Conservation (phyloP, 2,888 invertebrate genomes). For the Ochropacha duplaris region DNA sequence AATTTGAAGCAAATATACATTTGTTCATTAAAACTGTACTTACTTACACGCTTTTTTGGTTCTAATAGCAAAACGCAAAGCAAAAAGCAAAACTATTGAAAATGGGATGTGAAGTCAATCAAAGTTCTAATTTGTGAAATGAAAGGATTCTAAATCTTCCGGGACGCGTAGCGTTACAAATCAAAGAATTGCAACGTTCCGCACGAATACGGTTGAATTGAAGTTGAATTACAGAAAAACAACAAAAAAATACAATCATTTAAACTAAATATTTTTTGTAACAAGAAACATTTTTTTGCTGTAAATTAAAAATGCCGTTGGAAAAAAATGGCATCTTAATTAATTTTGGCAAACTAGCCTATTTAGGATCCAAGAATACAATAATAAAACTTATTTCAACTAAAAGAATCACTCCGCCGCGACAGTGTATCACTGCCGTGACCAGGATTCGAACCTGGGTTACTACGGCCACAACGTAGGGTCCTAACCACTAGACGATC, state of each 20-base stretch:
- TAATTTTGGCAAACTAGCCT: neutral
- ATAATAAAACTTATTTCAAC: neutral
- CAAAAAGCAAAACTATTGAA: neutral
- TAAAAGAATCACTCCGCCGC: slow-evolving; percentile 31
- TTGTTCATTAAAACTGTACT: neutral
- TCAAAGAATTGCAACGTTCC: slow-evolving; percentile 19
- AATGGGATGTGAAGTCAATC: neutral
- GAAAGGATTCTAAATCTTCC: slow-evolving; percentile 18
- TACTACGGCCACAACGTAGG: slow-evolving; percentile 89
- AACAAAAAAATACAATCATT: neutral
- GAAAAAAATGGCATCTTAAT: neutral
- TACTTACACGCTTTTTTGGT: neutral
- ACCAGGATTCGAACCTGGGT: slow-evolving; percentile 88
- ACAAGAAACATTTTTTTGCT: neutral
- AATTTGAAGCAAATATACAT: neutral
- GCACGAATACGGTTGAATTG: slow-evolving; percentile 26
- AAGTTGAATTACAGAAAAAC: slow-evolving; percentile 19
- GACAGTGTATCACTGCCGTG: slow-evolving; percentile 81
- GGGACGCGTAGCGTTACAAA: slow-evolving; percentile 27
- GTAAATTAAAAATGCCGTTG: neutral
- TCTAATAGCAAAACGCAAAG: neutral
- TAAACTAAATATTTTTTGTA: neutral
- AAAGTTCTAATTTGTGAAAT: slow-evolving; percentile 15
- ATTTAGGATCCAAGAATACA: neutral
- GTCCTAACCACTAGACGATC: slow-evolving; percentile 89